Evolutionary conservation across 2,888 invertebrate genomes (phyloP).

Genomic region (Luperina testacea): DNA sequence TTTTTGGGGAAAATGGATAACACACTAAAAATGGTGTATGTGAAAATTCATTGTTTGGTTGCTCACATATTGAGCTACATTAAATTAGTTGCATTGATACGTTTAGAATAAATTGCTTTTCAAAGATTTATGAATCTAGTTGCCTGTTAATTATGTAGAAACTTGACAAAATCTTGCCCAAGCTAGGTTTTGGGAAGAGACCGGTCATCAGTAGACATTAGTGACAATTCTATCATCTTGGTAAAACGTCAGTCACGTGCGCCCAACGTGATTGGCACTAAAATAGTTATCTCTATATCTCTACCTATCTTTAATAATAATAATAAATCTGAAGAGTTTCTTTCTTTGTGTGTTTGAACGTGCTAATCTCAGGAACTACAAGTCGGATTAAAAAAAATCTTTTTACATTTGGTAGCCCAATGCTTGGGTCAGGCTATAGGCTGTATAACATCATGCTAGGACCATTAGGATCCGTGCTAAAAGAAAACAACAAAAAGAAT

Average conservation of each 20-base stretch:
- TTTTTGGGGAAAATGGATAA: background rate
- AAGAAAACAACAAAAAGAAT: background rate
- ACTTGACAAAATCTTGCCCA: background rate
- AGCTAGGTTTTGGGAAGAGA: background rate
- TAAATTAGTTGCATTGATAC: background rate
- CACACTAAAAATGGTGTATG: background rate
- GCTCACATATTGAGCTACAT: background rate
- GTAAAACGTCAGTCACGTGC: background rate
- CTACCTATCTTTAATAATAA: background rate
- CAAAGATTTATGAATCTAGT: background rate
- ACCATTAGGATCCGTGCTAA: background rate
- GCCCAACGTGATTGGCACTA: conserved; percentile 1
- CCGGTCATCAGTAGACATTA: background rate
- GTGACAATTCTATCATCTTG: background rate
- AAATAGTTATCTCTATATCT: conserved; percentile 24
- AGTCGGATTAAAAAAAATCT: background rate
- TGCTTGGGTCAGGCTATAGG: background rate
- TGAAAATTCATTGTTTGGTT: background rate
- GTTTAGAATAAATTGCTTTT: background rate
- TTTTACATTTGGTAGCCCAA: background rate
- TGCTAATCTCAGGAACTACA: too few relatives aligned
- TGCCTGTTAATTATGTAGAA: background rate
- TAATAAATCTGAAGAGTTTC: background rate
- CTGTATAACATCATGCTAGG: background rate
- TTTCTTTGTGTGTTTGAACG: background rate